Percentiles rank a stretch among this genome's conserved stretches.
phyloP scores from a whole-genome alignment of 2,113 vertebrate genomes.

The Hepsetus odoe region DNA sequence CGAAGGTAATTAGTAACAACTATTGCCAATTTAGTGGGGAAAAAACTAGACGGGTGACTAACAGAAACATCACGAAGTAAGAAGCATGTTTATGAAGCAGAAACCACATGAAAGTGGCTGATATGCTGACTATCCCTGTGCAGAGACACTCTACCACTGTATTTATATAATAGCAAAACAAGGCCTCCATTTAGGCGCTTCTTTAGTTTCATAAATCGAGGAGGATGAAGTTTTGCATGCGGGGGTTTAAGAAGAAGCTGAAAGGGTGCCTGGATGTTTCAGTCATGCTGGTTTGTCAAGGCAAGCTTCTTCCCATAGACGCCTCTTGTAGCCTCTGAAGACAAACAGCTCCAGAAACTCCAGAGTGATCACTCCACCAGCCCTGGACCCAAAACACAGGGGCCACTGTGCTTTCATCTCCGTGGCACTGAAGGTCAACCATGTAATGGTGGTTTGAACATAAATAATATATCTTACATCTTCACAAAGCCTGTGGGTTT shows the following conservation, averaged over 20 bases:
- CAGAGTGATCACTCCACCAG: constrained; percentile 29
- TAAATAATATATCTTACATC: constrained; percentile 59
- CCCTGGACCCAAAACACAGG: constrained; percentile 48
- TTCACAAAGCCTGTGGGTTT: constrained; percentile 52
- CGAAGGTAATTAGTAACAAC: too few species aligned
- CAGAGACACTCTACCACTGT: too few species aligned
- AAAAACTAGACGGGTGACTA: too few species aligned
- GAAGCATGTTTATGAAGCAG: too few species aligned
- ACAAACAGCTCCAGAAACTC: constrained; percentile 43
- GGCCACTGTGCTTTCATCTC: constrained; percentile 59
- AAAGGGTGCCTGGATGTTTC: constrained; percentile 8
- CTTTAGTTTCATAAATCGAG: not conserved
- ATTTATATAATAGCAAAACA: too few species aligned
- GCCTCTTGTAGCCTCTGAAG: constrained; percentile 31
- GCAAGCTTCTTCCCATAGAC: constrained; percentile 31
- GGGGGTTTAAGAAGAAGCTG: constrained; percentile 18
- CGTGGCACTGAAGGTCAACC: constrained; percentile 53
- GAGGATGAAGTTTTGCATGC: not conserved
- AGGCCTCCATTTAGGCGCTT: not conserved
- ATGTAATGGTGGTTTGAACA: constrained; percentile 52
- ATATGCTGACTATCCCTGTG: too few species aligned
- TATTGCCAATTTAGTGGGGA: too few species aligned
- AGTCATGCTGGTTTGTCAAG: constrained; percentile 24
- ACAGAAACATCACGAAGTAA: not conserved
- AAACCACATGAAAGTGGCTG: too few species aligned